phyloP scores from a whole-genome alignment of 2,888 invertebrate species.

The Pelosia muscerda region DNA sequence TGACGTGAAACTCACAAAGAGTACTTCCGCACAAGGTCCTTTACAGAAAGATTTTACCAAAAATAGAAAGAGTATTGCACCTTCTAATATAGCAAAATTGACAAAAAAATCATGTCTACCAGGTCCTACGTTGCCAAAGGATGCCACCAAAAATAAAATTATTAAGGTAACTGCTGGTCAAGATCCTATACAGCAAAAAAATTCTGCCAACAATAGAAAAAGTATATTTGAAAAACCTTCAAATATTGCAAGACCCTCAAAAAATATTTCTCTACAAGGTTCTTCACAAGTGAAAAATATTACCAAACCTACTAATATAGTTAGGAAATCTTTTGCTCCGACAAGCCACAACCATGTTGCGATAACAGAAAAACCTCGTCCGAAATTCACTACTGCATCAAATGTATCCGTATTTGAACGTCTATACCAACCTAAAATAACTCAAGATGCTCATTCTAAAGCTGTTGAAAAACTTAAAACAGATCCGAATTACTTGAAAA shows the following conservation, averaged over 20 bases:
- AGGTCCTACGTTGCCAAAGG: not conserved
- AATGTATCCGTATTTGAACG: conserved; percentile 76
- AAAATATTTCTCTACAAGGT: not conserved
- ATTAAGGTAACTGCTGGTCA: not conserved
- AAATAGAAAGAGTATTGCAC: not conserved
- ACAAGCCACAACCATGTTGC: conserved; percentile 53
- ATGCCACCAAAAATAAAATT: not conserved
- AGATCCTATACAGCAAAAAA: no score
- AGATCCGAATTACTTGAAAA: conserved; percentile 67
- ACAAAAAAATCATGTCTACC: not conserved
- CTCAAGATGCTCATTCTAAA: conserved; percentile 44
- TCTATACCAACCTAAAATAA: conserved; percentile 72
- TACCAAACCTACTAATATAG: conserved; percentile 8
- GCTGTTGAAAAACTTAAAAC: conserved; percentile 62
- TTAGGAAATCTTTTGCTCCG: conserved; percentile 25
- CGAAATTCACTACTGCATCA: conserved; percentile 28
- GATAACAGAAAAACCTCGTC: conserved; percentile 41
- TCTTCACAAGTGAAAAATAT: not conserved
- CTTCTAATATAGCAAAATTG: not conserved
- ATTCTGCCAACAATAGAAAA: no score
- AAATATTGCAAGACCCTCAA: not conserved
- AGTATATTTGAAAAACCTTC: not conserved
- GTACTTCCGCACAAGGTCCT: not conserved
- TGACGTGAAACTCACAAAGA: not conserved
- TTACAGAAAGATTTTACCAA: not conserved